Base-by-base conservation (phyloP, 2,888 invertebrate genomes). In the Eremobia ochroleuca region DNA sequence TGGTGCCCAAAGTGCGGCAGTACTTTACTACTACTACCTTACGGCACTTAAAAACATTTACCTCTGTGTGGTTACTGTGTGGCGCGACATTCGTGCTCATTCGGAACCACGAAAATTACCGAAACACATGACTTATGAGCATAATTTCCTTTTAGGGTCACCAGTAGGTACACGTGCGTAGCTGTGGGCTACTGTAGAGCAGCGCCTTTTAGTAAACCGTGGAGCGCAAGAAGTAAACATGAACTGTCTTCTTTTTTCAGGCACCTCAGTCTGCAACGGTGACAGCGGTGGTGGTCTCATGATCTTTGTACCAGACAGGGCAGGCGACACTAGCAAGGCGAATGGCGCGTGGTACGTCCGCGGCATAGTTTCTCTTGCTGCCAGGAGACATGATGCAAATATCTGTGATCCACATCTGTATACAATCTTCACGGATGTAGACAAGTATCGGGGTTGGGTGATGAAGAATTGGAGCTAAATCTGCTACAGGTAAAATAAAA, bases 201-300 rank as follows among this genome's bases (percentile, higher is more conserved):
- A 18, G n/a, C 18, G 18, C 18, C 37, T n/a, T 37, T 37, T n/a
- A 65, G n/a, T 21, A 66, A 66, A 13, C 28, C 4, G 43, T 28
- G 21, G 25, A 6, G 3, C 0, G 9, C 25, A 25, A 25, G 2
- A 18, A 25, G 9, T 25, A 31, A 25, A 31, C 11, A 25, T 2
- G 9, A 2, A 52, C 11, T n/a, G 11, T 55, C 4, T n/a, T 55
- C n/a, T 4, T 11, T 11, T 43, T n/a, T 34, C 65, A 76, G 76
- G 76, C 6, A 28, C 94, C 6, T 97, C 97, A 74, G 95, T 96
- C 9, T 97, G 97, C 82, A 97, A 97, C 62, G 97, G 97, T 2
- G 97, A 97, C 83, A 97, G 97, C 72, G 97, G 97, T 1, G 96
- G 97, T 61, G 97, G 96, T 0, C 94, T 97, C 83, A 85, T 93